Base-by-base conservation (phyloP, 92 coral and sea anemone species). In the Heliopora coerulea region DNA sequence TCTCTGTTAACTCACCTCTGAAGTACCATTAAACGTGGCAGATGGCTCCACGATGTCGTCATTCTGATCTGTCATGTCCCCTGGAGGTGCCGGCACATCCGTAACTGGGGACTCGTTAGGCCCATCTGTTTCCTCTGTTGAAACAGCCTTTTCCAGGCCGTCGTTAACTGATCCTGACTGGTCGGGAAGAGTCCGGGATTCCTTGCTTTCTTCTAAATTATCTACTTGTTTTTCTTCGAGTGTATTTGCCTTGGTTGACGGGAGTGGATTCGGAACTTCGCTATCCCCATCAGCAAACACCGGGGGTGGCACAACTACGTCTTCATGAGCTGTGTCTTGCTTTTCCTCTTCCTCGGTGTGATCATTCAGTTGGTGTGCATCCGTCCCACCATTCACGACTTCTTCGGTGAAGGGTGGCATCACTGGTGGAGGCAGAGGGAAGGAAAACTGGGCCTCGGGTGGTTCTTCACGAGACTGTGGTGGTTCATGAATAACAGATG, bases 1-100 rank as follows among this genome's bases (percentile, higher is more conserved):
- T n/a, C n/a, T n/a, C n/a, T n/a, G n/a, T n/a, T n/a, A n/a, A 70
- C 77, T 31, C 11, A 70, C 77, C 77, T 70, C 63, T 41, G 56
- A 52, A 17, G 52, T 30, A 28, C 50, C 77, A 54, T n/a, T 33
- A 17, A 30, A 19, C 63, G 28, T 39, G 2, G 77, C 35, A 34
- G 77, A 50, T 33, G 77, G 2, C 15, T 52, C 63, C 30, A 70
- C 77, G 19, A 70, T 48, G 20, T 50, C 54, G 32, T 52, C 77
- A 37, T 67, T 46, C 40, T 67, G 74, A 49, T 70, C 77, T 27
- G 24, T 54, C 19, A 58, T 26, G n/a, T 68, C 60, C 32, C 61
- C 61, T 6, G 62, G 49, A 54, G 44, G 62, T 19, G 77, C 77
- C 63, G 35, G 63, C 77, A 70, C 77, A 49, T 70, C 74, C 72